phyloP scores from a whole-genome alignment of 2,888 invertebrate genomes.

The Tigriopus californicus region DNA sequence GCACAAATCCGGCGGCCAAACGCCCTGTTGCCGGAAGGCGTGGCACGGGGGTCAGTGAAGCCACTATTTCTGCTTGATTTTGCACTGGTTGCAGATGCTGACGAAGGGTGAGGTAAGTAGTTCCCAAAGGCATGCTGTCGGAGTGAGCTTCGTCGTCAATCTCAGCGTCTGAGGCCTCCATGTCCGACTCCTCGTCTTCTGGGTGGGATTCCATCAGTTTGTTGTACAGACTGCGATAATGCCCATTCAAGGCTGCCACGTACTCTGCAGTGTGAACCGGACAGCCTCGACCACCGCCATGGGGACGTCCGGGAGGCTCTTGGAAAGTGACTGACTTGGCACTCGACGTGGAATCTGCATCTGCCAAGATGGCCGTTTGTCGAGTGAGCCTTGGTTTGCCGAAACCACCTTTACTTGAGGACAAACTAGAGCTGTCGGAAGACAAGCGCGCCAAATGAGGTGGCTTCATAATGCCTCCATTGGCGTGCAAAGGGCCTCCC shows the following conservation, averaged over 20 bases:
- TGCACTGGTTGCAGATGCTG: background rate
- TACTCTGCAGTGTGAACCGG: background rate
- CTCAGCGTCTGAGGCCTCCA: slow-evolving; percentile 12
- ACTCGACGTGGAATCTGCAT: slow-evolving; percentile 13
- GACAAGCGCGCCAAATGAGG: background rate
- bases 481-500: background rate
- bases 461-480: background rate
- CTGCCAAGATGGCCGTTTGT: slow-evolving; percentile 17
- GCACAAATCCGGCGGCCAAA: slow-evolving; percentile 19
- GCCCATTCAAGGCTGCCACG: background rate
- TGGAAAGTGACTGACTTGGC: slow-evolving; percentile 9
- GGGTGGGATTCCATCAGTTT: slow-evolving; percentile 10
- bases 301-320: background rate
- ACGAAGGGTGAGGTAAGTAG: background rate
- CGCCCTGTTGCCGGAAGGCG: slow-evolving; percentile 10
- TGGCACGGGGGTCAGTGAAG: too few relatives aligned
- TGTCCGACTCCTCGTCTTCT: slow-evolving; percentile 7
- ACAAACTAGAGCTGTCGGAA: background rate
- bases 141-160: slow-evolving; percentile 6
- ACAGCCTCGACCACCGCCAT: background rate
- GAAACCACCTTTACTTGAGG: background rate
- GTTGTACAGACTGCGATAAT: slow-evolving; percentile 7
- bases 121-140: background rate
- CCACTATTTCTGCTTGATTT: background rate
- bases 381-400: slow-evolving; percentile 16